phyloP scores from a whole-genome alignment of 2,797 vertebrate species.

The Ciconia nigra region DNA sequence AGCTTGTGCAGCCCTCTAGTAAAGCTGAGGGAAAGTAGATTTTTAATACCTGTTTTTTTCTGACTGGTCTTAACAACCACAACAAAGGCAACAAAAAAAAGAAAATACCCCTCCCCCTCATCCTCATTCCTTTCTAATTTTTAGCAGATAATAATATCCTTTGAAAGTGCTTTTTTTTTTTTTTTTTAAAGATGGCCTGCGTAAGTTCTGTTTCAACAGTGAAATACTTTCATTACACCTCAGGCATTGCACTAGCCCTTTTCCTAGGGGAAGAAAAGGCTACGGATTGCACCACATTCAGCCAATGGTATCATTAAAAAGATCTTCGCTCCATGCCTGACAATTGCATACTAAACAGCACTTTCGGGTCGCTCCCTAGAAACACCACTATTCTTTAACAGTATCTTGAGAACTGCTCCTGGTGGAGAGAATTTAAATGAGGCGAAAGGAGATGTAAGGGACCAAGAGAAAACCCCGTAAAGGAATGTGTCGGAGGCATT shows the following conservation, averaged over 20 bases:
- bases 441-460: neutral
- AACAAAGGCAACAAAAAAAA: neutral
- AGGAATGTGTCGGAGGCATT: neutral
- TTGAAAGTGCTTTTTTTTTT: neutral
- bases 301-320: neutral
- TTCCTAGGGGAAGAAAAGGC: neutral
- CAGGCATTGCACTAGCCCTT: neutral
- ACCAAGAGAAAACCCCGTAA: neutral
- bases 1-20: neutral
- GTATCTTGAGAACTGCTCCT: neutral
- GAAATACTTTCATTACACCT: neutral
- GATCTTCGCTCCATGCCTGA: neutral
- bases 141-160: neutral
- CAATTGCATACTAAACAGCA: neutral
- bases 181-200: neutral
- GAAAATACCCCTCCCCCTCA: neutral
- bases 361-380: neutral
- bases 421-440: slow-evolving; percentile 3
- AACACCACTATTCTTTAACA: neutral
- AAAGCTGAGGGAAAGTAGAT: neutral
- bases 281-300: neutral
- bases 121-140: neutral
- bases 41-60: neutral
- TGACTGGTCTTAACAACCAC: neutral
- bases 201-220: neutral